phyloP scores from a whole-genome alignment of 2,113 vertebrate species.

The Urocolius indicus region DNA sequence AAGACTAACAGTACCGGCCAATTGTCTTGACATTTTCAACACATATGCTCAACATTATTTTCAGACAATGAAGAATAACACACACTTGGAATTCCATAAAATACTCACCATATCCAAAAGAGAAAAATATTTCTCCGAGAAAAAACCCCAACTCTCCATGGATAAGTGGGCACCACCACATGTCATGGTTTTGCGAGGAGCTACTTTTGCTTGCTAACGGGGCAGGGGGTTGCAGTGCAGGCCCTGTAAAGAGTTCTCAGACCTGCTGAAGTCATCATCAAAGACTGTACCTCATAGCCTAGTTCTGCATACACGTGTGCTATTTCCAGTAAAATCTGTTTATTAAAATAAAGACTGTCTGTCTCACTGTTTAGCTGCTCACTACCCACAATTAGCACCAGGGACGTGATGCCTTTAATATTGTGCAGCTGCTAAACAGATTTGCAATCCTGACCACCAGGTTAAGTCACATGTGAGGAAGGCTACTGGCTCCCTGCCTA shows the following conservation, averaged over 20 bases:
- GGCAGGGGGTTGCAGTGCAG: too few relatives aligned
- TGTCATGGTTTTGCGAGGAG: too few relatives aligned
- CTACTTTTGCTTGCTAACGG: too few relatives aligned
- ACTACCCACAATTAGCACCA: neutral
- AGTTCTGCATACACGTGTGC: neutral
- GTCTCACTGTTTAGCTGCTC: neutral
- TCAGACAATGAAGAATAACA: neutral
- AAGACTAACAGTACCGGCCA: neutral
- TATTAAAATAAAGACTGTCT: neutral
- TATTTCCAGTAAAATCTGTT: slow-evolving; percentile 8
- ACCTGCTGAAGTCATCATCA: neutral
- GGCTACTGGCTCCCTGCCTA: neutral
- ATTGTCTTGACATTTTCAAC: neutral
- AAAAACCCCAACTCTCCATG: neutral
- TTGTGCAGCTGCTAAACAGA: neutral
- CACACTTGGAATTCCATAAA: neutral
- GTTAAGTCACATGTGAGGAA: neutral
- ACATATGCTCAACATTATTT: neutral
- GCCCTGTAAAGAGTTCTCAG: too few relatives aligned
- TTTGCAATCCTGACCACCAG: neutral
- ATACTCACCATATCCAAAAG: neutral
- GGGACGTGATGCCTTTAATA: neutral
- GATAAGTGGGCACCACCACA: neutral
- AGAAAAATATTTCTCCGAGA: neutral
- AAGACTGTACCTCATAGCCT: neutral